phyloP scores from a whole-genome alignment of 2,113 vertebrate genomes.

The Macaca nemestrina region DNA sequence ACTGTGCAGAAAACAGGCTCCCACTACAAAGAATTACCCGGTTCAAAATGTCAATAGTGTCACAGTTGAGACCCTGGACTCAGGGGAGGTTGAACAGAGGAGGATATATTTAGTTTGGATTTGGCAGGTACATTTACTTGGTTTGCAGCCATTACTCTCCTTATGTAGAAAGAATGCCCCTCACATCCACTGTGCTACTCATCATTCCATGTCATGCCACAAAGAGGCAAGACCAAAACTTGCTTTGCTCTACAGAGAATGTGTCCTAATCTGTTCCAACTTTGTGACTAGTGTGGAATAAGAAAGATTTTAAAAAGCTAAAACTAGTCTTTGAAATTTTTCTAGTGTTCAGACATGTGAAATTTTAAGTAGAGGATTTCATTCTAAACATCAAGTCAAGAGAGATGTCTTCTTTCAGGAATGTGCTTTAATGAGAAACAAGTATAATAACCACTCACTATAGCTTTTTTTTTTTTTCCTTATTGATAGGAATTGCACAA shows the following conservation, averaged over 20 bases:
- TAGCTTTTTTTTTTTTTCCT: not conserved
- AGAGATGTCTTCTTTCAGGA: not conserved
- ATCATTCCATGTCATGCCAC: not conserved
- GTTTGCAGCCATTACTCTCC: not conserved
- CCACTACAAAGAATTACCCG: not conserved
- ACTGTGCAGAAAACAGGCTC: not conserved
- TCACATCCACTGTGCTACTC: not conserved
- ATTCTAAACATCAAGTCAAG: not conserved
- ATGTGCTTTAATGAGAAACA: not conserved
- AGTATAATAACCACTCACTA: not conserved
- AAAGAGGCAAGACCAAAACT: not conserved
- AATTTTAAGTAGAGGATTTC: not conserved
- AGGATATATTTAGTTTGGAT: not conserved
- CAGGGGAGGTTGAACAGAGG: not conserved
- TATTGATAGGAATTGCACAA: not conserved
- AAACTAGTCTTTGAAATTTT: not conserved
- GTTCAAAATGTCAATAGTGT: not conserved
- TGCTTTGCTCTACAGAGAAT: not conserved
- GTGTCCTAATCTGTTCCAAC: not conserved
- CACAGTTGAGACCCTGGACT: not conserved
- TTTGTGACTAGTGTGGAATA: not conserved
- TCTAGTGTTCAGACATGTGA: not conserved
- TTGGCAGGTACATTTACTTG: not conserved
- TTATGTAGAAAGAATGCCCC: not conserved
- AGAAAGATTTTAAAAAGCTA: not conserved